Evolutionary conservation across 2,888 invertebrate genomes (phyloP).

Genomic region (Tribolium freemani): DNA sequence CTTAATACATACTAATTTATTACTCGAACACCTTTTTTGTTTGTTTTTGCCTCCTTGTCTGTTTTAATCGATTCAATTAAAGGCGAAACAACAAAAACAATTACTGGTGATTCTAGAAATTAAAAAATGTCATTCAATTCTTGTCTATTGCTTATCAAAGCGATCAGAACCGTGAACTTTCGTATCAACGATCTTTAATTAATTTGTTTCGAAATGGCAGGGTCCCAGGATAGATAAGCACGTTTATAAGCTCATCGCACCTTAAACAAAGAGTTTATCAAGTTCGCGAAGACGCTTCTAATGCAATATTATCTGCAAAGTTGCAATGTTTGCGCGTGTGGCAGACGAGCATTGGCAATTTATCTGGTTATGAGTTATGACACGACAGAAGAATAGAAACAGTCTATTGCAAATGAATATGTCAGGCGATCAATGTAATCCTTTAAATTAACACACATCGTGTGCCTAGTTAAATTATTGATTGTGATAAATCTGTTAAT

Average conservation of each 20-base stretch:
- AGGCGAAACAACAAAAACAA: no score
- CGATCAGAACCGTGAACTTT: neutral
- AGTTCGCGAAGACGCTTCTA: conserved; percentile 19
- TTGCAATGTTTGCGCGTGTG: neutral
- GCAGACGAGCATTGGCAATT: conserved; percentile 3
- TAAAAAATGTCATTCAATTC: neutral
- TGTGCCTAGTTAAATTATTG: conserved; percentile 5
- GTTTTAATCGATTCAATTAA: no score
- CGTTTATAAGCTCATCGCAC: conserved; percentile 24
- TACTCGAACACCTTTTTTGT: neutral
- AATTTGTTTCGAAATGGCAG: neutral
- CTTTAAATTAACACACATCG: neutral
- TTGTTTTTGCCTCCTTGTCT: neutral
- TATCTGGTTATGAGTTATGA: neutral
- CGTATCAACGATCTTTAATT: conserved; percentile 9
- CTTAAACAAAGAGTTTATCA: conserved; percentile 10
- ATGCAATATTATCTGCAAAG: conserved; percentile 20
- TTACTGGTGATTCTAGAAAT: neutral
- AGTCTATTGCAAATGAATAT: neutral
- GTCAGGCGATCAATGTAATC: neutral
- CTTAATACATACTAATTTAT: neutral
- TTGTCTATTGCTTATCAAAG: neutral
- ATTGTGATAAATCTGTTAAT: conserved; percentile 33
- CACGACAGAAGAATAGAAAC: neutral
- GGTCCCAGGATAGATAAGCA: conserved; percentile 10